Conservation (phyloP, 2,888 invertebrate genomes). For the Smittia sp. region DNA sequence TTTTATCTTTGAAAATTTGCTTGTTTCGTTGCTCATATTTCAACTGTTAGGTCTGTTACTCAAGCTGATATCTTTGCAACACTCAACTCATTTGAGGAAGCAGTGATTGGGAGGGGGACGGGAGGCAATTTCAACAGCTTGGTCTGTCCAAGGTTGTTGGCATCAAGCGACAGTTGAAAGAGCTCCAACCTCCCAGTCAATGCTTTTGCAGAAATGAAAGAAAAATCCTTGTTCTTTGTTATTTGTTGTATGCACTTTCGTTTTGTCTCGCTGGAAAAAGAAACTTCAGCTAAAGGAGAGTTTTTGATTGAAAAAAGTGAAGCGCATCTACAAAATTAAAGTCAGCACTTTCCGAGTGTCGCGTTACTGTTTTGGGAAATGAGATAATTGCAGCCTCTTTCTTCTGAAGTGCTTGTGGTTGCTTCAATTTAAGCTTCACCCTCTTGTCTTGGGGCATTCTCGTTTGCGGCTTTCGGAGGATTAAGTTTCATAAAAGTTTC, state of each 20-base stretch:
- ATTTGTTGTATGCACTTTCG: conserved; percentile 40
- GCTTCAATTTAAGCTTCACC: too few relatives aligned
- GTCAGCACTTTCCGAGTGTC: too few relatives aligned
- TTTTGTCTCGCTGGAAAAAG: conserved; percentile 6
- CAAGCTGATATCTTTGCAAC: conserved; percentile 36
- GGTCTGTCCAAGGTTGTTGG: too few relatives aligned
- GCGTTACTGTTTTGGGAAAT: too few relatives aligned
- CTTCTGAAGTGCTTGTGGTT: too few relatives aligned
- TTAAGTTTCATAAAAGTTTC: too few relatives aligned
- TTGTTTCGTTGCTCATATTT: conserved; percentile 1
- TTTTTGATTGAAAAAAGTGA: neutral
- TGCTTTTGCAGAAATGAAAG: neutral
- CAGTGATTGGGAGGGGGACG: too few relatives aligned
- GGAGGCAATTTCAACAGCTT: too few relatives aligned
- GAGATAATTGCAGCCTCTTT: too few relatives aligned
- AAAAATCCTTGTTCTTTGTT: neutral
- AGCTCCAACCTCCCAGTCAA: neutral
- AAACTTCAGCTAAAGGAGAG: neutral
- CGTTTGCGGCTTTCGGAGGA: too few relatives aligned
- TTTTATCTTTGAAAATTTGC: conserved; percentile 18
- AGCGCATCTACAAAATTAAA: neutral
- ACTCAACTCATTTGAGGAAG: conserved; percentile 32
- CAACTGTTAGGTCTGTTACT: conserved; percentile 16
- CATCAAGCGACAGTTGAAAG: too few relatives aligned
- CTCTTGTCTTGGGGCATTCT: too few relatives aligned